Base-by-base conservation (phyloP, 2,113 vertebrate species). In the Coptodon rendalli region DNA sequence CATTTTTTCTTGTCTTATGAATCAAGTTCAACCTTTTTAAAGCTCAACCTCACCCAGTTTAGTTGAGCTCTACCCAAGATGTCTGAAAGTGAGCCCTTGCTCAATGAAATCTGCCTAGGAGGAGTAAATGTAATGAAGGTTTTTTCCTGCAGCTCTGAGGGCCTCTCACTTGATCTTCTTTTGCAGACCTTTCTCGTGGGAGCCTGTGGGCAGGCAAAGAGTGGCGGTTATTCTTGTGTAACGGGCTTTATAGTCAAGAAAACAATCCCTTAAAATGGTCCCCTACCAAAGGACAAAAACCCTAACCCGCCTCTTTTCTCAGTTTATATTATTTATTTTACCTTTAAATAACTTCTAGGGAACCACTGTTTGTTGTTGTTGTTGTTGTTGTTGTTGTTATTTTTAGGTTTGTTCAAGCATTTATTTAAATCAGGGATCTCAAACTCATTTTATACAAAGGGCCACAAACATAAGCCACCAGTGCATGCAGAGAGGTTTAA, bases 171-270 rank as follows among this genome's bases (percentile, higher is more conserved):
- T 48, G 40, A 48, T 76, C 40, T 48, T 48, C 68, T 48, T 48
- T 48, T 29, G 40, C 40, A 29, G 68, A 7, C 40, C 14, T 29
- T 17, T 48, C 40, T 76, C 24, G 2, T 10, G 43, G 24, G 68
- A 48, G 22, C 40, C 68, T 50, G 71, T 50, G 71, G 24, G 16
- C 24, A 73, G 68, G 68, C 68, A 73, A 40, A 40, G 36, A 68
- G 68, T 73, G 14, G 68, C 4, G 3, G 14, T 29, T 73, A 45
- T 27, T 45, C 40, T 73, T 73, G 68, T 45, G 13, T 17, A 73
- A 45, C 40, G 1, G 9, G n/a, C 63, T 68, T 68, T 40, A 68
- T 68, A 27, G 40, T 73, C 40, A 27, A 45, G 40, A 45, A 73
- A 48, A 29, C 38, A 40, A 68, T 68, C 66, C 24, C 43, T 76